Evolutionary conservation across 2,113 vertebrate species (phyloP), one percentile per base, ranked within the genome.

Genomic region (Menidia beryllina): DNA sequence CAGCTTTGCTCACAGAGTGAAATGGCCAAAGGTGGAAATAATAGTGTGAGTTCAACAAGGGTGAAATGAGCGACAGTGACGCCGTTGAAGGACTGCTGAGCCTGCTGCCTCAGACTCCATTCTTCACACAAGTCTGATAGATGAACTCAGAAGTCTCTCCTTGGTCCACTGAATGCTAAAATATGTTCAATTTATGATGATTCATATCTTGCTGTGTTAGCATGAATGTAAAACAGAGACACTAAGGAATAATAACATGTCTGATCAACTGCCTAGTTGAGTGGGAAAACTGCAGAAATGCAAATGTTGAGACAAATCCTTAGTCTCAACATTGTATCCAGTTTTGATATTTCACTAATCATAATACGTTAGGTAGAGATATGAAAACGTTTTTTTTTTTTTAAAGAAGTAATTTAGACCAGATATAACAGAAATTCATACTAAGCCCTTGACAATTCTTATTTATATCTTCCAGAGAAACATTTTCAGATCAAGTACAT

Each of bases 21-120:
- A 79, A 77, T 71, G 73, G 75, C 59, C 68, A 76, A 72, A 89
- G 78, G 78, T 85, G 72, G 77, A 81, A 86, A 75, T 54, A 47
- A 58, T 65, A 38, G 75, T 59, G 60, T 38, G 71, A 82, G 67
- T 79, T 84, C 66, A 73, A 75, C 77, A 49, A 77, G 79, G 66
- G 53, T 75, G 75, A 77, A 77, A 63, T 76, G 67, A 86, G 47
- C 30, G 61, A 71, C 77, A 68, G 69, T 41, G 82, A 82, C 83
- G 62, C 53, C 43, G 65, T 50, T 54, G 45, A 69, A 61, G 66
- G 61, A 72, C 78, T 60, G 74, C 81, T 77, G 71, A 85, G 58
- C 47, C 80, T 19, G 5, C 38, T 59, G 60, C 34, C 71, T 64
- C 17, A 63, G 56, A 77, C 36, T 43, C 62, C 68, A 62, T 56